These are phyloP conservation scores for Melanostoma mellinum DNA, from an alignment of 2,888 invertebrate genomes.

Conservation along the genomic window DNA sequence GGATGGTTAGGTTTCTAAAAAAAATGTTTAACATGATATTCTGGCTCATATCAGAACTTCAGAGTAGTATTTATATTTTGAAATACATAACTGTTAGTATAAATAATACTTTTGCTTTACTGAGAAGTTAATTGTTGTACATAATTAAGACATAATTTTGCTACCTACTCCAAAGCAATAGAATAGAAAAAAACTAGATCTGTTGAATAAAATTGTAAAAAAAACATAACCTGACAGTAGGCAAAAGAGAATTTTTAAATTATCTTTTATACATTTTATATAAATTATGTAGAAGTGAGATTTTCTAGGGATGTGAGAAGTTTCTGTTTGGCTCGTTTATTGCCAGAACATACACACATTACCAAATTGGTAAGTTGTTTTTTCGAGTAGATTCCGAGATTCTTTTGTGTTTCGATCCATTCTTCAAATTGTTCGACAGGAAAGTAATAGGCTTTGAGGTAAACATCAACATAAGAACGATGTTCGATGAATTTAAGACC, in stretches of 20 bases:
- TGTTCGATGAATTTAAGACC: conserved; percentile 92
- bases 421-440: conserved; percentile 93
- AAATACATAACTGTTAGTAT: too few species aligned
- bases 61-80: too few species aligned
- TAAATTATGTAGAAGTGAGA: conserved; percentile 62
- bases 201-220: too few species aligned
- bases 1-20: too few species aligned
- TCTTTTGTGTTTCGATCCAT: conserved; percentile 93
- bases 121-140: too few species aligned
- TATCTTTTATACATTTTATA: not conserved
- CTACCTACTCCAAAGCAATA: too few species aligned
- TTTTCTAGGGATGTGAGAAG: conserved; percentile 88
- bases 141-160: too few species aligned
- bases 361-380: conserved; percentile 94
- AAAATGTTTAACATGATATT: too few species aligned
- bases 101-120: too few species aligned
- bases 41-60: too few species aligned
- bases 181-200: too few species aligned
- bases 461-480: conserved; percentile 94
- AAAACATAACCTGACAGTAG: too few species aligned
- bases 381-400: conserved; percentile 93
- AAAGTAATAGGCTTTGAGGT: conserved; percentile 97
- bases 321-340: conserved; percentile 92
- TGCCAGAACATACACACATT: conserved; percentile 92
- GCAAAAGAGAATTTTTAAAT: not conserved